Evolutionary conservation across 2,888 invertebrate species (phyloP).

Genomic region (Philereme vetulata): DNA sequence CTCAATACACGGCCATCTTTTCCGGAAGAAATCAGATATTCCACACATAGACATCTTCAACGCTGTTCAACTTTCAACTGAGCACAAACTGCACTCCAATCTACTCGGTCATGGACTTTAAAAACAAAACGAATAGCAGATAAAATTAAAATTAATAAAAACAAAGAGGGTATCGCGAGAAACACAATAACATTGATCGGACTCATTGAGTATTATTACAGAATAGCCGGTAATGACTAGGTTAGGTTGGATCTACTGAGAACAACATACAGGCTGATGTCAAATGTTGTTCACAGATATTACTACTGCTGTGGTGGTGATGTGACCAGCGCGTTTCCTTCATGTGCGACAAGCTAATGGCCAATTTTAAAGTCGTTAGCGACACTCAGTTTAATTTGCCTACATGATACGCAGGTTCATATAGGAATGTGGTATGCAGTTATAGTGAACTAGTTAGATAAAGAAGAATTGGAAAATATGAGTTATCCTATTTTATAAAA

Average conservation of each 20-base stretch:
- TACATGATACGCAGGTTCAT: not conserved
- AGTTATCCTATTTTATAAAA: no score
- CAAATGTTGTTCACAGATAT: not conserved
- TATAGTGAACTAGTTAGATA: not conserved
- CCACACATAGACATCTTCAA: conserved; percentile 68
- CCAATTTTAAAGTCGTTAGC: conserved; percentile 20
- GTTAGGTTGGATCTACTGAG: not conserved
- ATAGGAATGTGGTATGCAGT: not conserved
- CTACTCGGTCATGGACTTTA: conserved; percentile 15
- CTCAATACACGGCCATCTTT: conserved; percentile 60
- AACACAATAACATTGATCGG: conserved; percentile 44
- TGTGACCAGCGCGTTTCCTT: no score
- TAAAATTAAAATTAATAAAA: conserved; percentile 38
- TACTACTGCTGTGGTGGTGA: no score
- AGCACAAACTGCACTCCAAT: conserved; percentile 20
- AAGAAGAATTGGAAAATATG: no score
- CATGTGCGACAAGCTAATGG: conserved; percentile 3
- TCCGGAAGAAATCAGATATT: conserved; percentile 67
- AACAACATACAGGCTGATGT: conserved; percentile 20
- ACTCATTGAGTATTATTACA: conserved; percentile 13
- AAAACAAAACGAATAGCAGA: conserved; percentile 7
- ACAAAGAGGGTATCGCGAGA: conserved; percentile 47
- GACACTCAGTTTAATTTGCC: not conserved
- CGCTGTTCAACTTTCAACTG: conserved; percentile 26
- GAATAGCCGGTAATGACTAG: conserved; percentile 16